Evolutionary conservation across 2,113 vertebrate genomes (phyloP), one percentile per base, ranked within the genome.

Genomic region (Meriones unguiculatus): DNA sequence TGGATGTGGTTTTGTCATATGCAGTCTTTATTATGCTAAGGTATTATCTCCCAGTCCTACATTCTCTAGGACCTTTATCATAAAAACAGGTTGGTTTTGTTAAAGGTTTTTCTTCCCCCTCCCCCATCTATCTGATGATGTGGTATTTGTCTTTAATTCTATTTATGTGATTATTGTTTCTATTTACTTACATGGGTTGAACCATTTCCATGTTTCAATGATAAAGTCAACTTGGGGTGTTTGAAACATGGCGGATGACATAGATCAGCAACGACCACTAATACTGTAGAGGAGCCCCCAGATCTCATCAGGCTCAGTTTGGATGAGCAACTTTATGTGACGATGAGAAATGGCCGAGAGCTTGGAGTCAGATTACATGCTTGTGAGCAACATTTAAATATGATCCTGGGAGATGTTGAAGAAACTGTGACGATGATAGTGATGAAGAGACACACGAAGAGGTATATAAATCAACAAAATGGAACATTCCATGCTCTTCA

Each of bases 371-470:
- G 80, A 38, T 84, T 59, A 14, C 97, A 99, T 99, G 99, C 99
- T 1, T 99, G 99, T 70, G 99, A 99, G 98, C 99, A 99, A 94
- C 99, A 99, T 96, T 98, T 99, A 98, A 99, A 99, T 98, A 99
- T 99, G 99, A 99, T 99, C 96, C 97, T 99, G 94, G 99, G 99
- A 10, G 99, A 99, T 72, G 99, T 99, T 62, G 99, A 99, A 98
- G 99, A 99, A 98, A 99, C 99, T 0, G 99, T 99, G 94, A 99
- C 99, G 30, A 99, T 99, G 5, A 99, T 99, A 98, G 99, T 10
- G 99, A 99, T 67, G 99, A 99, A 97, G 99, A 99, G 98, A 99
- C 99, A 0, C 99, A 99, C 32, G 99, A 99, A 97, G 99, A 99
- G 90, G 46, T 46, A 99, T 99, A 99, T 96, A 99, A 99, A 99